phyloP scores from a whole-genome alignment of 2,797 vertebrate species.

The Psittacula echo region DNA sequence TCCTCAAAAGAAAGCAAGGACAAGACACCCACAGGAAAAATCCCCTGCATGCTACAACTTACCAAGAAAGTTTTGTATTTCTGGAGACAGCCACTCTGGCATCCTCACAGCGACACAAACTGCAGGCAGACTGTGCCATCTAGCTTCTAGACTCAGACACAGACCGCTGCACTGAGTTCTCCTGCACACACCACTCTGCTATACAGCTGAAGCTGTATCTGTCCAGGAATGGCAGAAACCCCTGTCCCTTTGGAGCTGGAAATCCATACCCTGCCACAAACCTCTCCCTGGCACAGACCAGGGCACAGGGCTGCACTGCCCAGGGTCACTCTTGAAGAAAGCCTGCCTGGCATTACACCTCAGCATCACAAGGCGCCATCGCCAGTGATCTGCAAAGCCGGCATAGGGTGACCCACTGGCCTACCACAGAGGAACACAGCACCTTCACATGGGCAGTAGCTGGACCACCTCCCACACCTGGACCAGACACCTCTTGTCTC shows the following conservation, averaged over 20 bases:
- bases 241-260: rapidly evolving
- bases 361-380: background rate
- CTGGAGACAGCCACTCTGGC: rapidly evolving
- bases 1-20: background rate
- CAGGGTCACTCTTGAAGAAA: background rate
- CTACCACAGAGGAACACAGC: background rate
- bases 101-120: background rate
- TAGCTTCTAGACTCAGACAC: conserved; percentile 10
- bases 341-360: rapidly evolving
- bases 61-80: background rate
- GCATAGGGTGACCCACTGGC: rapidly evolving
- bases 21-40: rapidly evolving
- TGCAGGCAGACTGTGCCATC: conserved; percentile 69
- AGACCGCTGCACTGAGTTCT: rapidly evolving
- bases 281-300: too few relatives aligned
- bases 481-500: background rate
- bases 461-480: background rate
- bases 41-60: background rate
- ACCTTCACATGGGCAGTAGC: background rate
- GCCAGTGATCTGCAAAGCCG: rapidly evolving
- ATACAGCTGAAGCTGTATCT: rapidly evolving
- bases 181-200: background rate
- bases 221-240: background rate
- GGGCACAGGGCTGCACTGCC: background rate
- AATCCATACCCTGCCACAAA: too few relatives aligned